Conservation (phyloP, 64 coral and sea anemone genomes). For the Dendronephthya gigantea region DNA sequence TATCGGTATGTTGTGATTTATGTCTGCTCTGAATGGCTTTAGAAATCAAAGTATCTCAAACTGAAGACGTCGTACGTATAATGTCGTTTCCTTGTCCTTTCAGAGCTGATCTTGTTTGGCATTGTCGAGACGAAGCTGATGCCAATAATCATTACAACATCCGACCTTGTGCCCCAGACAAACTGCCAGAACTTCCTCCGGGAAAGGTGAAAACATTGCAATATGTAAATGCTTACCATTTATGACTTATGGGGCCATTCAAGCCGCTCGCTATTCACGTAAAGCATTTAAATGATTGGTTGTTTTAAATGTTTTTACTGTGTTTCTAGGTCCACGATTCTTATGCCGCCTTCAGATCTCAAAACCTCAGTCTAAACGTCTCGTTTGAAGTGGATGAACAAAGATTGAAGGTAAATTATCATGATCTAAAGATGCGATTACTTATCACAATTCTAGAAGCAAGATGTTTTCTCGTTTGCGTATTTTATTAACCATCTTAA, state of each 20-base stretch:
- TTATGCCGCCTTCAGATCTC: constrained; percentile 82
- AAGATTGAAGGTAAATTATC: background rate
- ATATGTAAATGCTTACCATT: too few relatives aligned
- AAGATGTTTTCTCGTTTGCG: too few relatives aligned
- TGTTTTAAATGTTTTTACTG: background rate
- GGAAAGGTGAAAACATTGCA: constrained; percentile 46
- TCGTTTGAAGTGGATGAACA: constrained; percentile 57
- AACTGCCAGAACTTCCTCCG: constrained; percentile 76
- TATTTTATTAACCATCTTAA: too few relatives aligned
- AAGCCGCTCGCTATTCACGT: too few relatives aligned
- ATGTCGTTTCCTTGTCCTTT: background rate
- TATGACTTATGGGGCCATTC: too few relatives aligned
- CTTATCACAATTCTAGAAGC: too few relatives aligned
- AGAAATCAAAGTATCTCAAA: background rate
- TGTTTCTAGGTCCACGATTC: constrained; percentile 66
- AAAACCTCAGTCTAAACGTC: constrained; percentile 68
- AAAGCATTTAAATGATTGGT: too few relatives aligned
- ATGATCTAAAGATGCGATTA: too few relatives aligned
- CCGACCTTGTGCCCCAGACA: constrained; percentile 64
- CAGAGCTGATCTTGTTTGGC: constrained; percentile 76
- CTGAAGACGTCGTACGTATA: background rate
- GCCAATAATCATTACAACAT: constrained; percentile 78
- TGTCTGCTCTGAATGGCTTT: background rate
- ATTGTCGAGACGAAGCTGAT: constrained; percentile 64
- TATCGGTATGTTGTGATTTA: too few relatives aligned